Percentiles rank a stretch among this genome's conserved stretches.
These are phyloP conservation scores for Elgaria multicarinata DNA, from an alignment of 2,113 vertebrate genomes.

Conservation along the genomic window DNA sequence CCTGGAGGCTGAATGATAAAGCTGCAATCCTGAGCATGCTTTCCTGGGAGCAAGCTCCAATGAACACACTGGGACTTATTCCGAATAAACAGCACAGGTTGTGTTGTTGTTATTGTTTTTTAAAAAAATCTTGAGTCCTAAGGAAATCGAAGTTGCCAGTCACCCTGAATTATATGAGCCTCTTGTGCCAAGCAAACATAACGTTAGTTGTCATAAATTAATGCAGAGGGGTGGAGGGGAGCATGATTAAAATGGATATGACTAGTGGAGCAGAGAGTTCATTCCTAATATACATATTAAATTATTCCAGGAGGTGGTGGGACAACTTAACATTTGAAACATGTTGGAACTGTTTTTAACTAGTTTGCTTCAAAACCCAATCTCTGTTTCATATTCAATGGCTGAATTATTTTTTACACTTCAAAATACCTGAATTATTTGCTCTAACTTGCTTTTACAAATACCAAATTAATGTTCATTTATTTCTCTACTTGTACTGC, in stretches of 20 bases:
- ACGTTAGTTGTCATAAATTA: neutral
- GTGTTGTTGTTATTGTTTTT: neutral
- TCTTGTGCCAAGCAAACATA: neutral
- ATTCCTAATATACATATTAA: slow-evolving; percentile 18
- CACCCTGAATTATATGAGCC: neutral
- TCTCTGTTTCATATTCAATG: slow-evolving; percentile 37
- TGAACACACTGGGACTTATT: neutral
- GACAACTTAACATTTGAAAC: slow-evolving; percentile 46
- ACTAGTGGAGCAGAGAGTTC: neutral
- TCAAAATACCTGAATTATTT: slow-evolving; percentile 55
- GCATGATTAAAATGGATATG: neutral
- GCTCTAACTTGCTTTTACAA: slow-evolving; percentile 41
- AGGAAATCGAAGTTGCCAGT: neutral
- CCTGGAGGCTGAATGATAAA: neutral
- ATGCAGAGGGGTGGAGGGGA: neutral
- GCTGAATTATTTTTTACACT: slow-evolving; percentile 60
- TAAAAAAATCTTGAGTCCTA: neutral
- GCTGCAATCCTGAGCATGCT: too few relatives aligned
- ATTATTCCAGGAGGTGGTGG: slow-evolving; percentile 23
- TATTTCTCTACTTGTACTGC: slow-evolving; percentile 57
- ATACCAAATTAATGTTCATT: slow-evolving; percentile 67
- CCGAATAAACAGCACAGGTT: neutral
- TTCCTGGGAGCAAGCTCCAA: neutral
- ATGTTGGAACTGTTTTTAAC: slow-evolving; percentile 53
- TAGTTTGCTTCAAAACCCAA: slow-evolving; percentile 65